Base-by-base conservation (phyloP, 23 tunicate species). In the Styela clava region DNA sequence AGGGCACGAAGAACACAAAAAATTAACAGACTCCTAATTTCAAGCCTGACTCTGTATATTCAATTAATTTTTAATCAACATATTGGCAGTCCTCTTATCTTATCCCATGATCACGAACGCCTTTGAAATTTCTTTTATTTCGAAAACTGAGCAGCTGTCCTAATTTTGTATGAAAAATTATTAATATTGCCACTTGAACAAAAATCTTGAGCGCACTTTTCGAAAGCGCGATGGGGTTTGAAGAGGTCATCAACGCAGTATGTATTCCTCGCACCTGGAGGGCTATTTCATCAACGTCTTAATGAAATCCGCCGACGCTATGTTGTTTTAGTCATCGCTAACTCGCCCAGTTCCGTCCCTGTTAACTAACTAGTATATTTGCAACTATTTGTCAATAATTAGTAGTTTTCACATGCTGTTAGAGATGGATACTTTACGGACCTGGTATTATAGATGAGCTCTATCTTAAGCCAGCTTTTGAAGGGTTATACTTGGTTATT, bases 161-260 rank as follows among this genome's bases (percentile, higher is more conserved):
- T 44, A 44, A 44, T 44, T 44, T 44, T 44, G 9, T 44, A 44
- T 44, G 56, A 44, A 44, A 44, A 67, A 25, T 67, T 67, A 67
- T 25, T 27, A 67, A 67, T 67, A 67, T 67, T 67, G 71, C 71
- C 71, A 67, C 71, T 67, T 67, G n/a, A 67, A 67, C 71, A 29
- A 1, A 67, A 67, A 1, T 25, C 71, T 67, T 67, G 71, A 67
- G 31, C 71, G 31, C 24, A 67, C 71, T 67, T 22, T 22, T 25
- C 31, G 22, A 67, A 12, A 27, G 71, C 16, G 22, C 71, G 22
- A 25, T 67, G 31, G 12, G n/a, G 0, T 21, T 24, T 25, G 31
- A 67, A 67, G 71, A 25, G 71, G 71, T 24, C 71, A 29, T 29
- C 56, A 44, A 44, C 56, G 56, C 7, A 7, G 56, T 44, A 24